Percentiles rank a stretch among this genome's conserved stretches.
Evolutionary conservation across 2,888 invertebrate genomes (phyloP).

Genomic region (Myathropa florea): DNA sequence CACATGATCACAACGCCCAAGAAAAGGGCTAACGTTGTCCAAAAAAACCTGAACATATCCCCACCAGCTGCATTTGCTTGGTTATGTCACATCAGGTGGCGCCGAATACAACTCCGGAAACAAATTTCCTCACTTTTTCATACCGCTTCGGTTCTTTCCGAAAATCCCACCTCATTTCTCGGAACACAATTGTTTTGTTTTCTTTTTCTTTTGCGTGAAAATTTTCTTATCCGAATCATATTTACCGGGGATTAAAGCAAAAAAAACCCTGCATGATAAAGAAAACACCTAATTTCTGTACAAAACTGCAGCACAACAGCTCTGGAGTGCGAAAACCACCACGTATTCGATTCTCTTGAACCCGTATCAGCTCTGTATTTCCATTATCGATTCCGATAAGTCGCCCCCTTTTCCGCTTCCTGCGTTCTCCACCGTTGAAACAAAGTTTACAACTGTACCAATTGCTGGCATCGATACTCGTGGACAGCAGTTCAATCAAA

Average conservation of each 20-base stretch:
- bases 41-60: too few relatives aligned
- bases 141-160: too few relatives aligned
- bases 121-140: too few relatives aligned
- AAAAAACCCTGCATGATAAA: background rate
- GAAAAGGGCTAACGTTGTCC: too few relatives aligned
- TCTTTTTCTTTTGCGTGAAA: background rate
- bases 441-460: slow-evolving; percentile 35
- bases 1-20: too few relatives aligned
- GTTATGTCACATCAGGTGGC: too few relatives aligned
- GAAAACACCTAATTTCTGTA: background rate
- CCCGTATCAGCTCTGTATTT: slow-evolving; percentile 13
- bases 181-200: background rate
- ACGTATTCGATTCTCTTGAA: slow-evolving; percentile 5
- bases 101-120: too few relatives aligned
- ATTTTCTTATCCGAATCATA: too few relatives aligned
- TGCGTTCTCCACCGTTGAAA: background rate
- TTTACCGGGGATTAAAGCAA: background rate
- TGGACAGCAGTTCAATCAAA: slow-evolving; percentile 46
- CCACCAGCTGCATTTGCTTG: too few relatives aligned
- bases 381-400: slow-evolving; percentile 46
- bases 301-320: background rate
- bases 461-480: background rate
- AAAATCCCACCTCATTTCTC: too few relatives aligned
- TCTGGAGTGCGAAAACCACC: background rate
- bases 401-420: background rate